Evolutionary conservation across 2,888 invertebrate species (phyloP).

Genomic region (Carabus problematicus): DNA sequence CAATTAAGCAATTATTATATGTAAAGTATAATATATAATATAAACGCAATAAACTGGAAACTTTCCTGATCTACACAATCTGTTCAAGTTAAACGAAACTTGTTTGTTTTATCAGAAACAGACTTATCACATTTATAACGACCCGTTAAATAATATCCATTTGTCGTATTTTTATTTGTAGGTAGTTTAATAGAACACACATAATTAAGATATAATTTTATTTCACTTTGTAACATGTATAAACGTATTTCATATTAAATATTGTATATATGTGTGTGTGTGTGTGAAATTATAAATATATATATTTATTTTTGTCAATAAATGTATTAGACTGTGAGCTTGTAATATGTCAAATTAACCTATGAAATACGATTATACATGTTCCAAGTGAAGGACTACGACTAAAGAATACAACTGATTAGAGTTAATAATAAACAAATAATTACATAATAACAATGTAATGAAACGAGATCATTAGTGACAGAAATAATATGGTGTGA

Average conservation of each 20-base stretch:
- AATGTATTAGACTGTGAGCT: neutral
- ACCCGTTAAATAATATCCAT: constrained; percentile 42
- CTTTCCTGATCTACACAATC: constrained; percentile 1
- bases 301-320: too few relatives aligned
- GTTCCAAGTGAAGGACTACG: constrained; percentile 14
- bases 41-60: constrained; percentile 7
- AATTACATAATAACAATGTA: constrained; percentile 25
- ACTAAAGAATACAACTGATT: constrained; percentile 32
- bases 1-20: constrained; percentile 18
- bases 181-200: constrained; percentile 41
- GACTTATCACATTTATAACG: constrained; percentile 36
- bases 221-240: constrained; percentile 9
- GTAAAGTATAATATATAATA: constrained; percentile 19
- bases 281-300: neutral
- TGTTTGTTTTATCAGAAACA: constrained; percentile 32
- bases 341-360: neutral
- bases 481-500: constrained; percentile 34
- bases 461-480: constrained; percentile 41
- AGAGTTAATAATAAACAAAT: constrained; percentile 34
- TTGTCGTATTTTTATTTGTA: constrained; percentile 31
- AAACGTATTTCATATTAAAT: constrained; percentile 14
- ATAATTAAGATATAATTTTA: constrained; percentile 35
- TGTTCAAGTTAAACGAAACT: neutral
- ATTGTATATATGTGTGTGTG: constrained; percentile 6
- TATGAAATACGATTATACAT: constrained; percentile 25